phyloP scores from a whole-genome alignment of 2,797 vertebrate species.

The Periparus ater region DNA sequence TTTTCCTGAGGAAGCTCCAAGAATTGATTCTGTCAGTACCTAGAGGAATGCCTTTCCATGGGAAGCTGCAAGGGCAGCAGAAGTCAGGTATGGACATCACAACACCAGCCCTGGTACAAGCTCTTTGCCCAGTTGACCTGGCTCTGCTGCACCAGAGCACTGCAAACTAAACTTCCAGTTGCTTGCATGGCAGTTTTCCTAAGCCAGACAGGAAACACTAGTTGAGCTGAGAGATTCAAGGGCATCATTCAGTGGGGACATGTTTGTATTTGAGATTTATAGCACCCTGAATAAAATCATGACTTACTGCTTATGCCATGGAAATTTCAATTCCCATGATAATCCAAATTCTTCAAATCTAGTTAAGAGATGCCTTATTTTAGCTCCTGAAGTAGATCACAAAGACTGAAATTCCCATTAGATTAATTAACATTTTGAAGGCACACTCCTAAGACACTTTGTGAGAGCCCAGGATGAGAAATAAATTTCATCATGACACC shows the following conservation, averaged over 20 bases:
- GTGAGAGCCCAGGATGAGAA: not conserved
- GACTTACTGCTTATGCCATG: not conserved
- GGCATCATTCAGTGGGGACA: not conserved
- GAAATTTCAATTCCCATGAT: slow-evolving; percentile 17
- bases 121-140: not conserved
- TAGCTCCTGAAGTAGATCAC: not conserved
- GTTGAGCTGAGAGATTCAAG: not conserved
- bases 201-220: not conserved
- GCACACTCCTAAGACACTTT: not conserved
- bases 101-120: not conserved
- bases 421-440: slow-evolving; percentile 21
- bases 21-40: not conserved
- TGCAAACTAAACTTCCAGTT: not conserved
- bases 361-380: slow-evolving; percentile 1
- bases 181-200: not conserved
- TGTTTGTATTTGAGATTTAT: slow-evolving; percentile 24
- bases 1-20: not conserved
- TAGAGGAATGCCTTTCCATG: not conserved
- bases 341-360: slow-evolving; percentile 14
- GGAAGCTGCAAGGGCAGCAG: not conserved
- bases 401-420: slow-evolving; percentile 3
- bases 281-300: not conserved
- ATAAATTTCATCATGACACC: not conserved
- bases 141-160: not conserved
- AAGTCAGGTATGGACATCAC: not conserved